These are phyloP conservation scores for Drosophila colorata DNA, from an alignment of 2,888 invertebrate species.

Conservation along the genomic window DNA sequence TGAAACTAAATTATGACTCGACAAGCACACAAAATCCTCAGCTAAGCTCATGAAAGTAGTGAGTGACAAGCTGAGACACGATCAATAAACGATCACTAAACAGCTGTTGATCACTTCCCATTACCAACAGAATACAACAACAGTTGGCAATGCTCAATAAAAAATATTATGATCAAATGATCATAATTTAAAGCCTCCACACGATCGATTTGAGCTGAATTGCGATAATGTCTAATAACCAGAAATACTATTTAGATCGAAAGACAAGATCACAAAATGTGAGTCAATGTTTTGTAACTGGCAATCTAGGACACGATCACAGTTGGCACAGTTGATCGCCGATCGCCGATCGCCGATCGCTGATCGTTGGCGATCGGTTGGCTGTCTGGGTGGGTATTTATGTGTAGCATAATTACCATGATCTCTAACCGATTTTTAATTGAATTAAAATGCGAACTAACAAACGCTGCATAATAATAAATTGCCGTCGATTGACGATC, in stretches of 20 bases:
- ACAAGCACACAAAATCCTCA: too few relatives aligned
- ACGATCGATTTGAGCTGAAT: neutral
- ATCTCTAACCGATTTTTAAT: conserved; percentile 78
- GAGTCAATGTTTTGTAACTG: neutral
- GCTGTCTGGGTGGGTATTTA: conserved; percentile 11
- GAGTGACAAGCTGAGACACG: too few relatives aligned
- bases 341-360: too few relatives aligned
- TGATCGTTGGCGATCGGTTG: neutral
- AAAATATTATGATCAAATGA: neutral
- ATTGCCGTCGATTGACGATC: conserved; percentile 79
- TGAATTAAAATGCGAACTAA: conserved; percentile 77
- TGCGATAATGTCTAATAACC: neutral
- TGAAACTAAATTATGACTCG: too few relatives aligned
- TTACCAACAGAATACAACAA: neutral
- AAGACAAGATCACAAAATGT: neutral
- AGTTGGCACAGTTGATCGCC: neutral
- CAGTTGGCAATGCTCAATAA: neutral
- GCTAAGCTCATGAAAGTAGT: too few relatives aligned
- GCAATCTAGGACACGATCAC: conserved; percentile 13
- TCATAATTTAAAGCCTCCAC: neutral
- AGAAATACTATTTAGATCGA: neutral
- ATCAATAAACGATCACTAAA: too few relatives aligned
- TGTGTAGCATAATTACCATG: conserved; percentile 66
- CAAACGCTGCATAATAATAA: conserved; percentile 75
- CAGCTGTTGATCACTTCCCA: too few relatives aligned